phyloP scores from a whole-genome alignment of 2,888 invertebrate genomes.

The Standfussiana lucernea region DNA sequence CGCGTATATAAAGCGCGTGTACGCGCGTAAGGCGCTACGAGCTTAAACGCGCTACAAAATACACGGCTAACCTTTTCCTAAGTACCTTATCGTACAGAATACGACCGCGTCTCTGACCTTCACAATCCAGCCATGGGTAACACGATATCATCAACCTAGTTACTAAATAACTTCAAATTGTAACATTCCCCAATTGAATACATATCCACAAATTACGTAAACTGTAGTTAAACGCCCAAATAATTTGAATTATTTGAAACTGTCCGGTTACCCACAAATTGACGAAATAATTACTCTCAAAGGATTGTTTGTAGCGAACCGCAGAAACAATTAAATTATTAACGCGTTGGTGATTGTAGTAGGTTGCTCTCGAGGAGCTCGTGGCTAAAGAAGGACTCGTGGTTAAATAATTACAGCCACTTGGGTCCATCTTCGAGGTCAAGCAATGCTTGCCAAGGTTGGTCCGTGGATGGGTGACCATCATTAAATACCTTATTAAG shows the following conservation, averaged over 20 bases:
- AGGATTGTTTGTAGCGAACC: conserved; percentile 22
- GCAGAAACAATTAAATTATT: not conserved
- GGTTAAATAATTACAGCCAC: not conserved
- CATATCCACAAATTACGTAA: conserved; percentile 8
- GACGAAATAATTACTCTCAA: conserved; percentile 25
- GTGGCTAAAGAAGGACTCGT: not conserved
- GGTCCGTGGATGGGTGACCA: not conserved
- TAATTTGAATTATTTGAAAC: conserved; percentile 21
- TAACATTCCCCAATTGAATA: not conserved
- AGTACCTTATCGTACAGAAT: too few relatives aligned
- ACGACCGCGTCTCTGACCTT: not conserved
- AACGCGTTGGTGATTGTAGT: not conserved
- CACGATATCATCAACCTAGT: not conserved
- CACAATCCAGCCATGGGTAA: not conserved
- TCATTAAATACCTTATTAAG: not conserved
- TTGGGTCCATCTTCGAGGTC: not conserved
- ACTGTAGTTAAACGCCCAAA: not conserved
- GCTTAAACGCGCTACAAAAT: too few relatives aligned
- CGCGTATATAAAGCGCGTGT: too few relatives aligned
- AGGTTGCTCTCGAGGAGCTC: not conserved
- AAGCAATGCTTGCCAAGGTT: not conserved
- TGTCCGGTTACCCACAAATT: conserved; percentile 15
- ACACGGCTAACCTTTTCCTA: too few relatives aligned
- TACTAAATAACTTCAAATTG: not conserved
- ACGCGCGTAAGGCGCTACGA: too few relatives aligned